A percentile compares a stretch with the other conserved stretches of the same genome.
Evolutionary conservation across 2,888 invertebrate species (phyloP).

Genomic region (Trichogramma evanescens): DNA sequence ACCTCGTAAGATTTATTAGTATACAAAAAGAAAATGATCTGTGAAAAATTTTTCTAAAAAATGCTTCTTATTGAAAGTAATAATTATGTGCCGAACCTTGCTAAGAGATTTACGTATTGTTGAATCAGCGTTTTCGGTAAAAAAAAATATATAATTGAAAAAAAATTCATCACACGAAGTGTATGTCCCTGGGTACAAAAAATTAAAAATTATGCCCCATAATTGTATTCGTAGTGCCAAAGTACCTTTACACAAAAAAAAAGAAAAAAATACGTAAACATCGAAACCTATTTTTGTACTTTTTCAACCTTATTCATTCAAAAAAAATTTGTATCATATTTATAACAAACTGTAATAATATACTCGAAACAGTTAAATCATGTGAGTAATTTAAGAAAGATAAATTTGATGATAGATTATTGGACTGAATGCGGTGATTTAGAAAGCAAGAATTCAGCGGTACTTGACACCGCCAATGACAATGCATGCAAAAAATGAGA

Average conservation of each 20-base stretch:
- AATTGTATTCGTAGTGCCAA: slow-evolving; percentile 21
- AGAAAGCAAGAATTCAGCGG: no score
- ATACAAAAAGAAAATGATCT: not conserved
- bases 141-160: slow-evolving; percentile 5
- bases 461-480: no score
- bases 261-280: slow-evolving; percentile 4
- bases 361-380: no score
- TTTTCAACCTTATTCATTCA: slow-evolving; percentile 1
- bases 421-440: no score
- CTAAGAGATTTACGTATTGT: slow-evolving; percentile 4
- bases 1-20: slow-evolving; percentile 2
- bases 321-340: no score
- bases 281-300: slow-evolving; percentile 20
- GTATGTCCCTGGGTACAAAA: not conserved
- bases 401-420: no score
- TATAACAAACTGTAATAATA: no score
- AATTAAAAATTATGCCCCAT: slow-evolving; percentile 4
- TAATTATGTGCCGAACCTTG: slow-evolving; percentile 15
- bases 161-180: not conserved
- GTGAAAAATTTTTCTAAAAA: slow-evolving; percentile 2
- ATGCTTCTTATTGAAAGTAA: slow-evolving; percentile 11
- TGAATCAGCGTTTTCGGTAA: slow-evolving; percentile 6
- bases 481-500: no score
- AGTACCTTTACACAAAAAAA: slow-evolving; percentile 10
- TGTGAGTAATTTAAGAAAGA: no score